Evolutionary conservation across 2,113 vertebrate genomes (phyloP).

Genomic region (Macquaria australasica): DNA sequence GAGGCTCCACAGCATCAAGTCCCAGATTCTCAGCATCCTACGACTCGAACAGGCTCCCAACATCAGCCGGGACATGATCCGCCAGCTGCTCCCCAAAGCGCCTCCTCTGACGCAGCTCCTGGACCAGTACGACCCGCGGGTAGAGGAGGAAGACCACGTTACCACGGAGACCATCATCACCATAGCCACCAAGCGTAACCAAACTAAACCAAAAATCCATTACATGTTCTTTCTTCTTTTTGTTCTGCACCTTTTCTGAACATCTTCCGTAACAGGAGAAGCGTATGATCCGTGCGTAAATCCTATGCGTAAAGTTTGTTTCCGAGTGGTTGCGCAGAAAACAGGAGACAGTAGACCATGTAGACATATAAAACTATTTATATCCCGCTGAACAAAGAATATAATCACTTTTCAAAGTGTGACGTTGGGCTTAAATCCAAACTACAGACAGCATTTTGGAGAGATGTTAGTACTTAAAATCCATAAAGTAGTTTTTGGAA

Average conservation of each 20-base stretch:
- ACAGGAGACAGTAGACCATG: not conserved
- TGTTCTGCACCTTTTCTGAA: not conserved
- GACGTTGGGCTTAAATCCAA: not conserved
- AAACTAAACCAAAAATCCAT: conserved; percentile 15
- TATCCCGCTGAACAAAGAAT: not conserved
- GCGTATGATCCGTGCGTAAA: conserved; percentile 35
- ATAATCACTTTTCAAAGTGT: not conserved
- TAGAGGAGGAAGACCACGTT: conserved; percentile 94
- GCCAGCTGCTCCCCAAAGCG: conserved; percentile 95
- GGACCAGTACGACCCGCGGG: conserved; percentile 94
- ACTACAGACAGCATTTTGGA: not conserved
- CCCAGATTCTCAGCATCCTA: conserved; percentile 97
- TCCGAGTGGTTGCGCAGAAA: not conserved
- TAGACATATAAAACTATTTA: not conserved
- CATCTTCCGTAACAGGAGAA: conserved; percentile 8
- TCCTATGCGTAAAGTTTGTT: conserved; percentile 40
- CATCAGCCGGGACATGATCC: conserved; percentile 97
- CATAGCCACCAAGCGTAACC: conserved; percentile 95
- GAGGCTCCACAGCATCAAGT: conserved; percentile 96
- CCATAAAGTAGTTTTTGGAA: not conserved
- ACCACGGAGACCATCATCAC: conserved; percentile 97
- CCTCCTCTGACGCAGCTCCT: conserved; percentile 95
- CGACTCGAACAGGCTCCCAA: conserved; percentile 96
- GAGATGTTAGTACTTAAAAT: not conserved
- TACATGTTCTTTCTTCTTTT: not conserved